Percentiles rank a stretch among this genome's conserved stretches.
Conservation (phyloP, 2,888 invertebrate species). For the Diloba caeruleocephala region DNA sequence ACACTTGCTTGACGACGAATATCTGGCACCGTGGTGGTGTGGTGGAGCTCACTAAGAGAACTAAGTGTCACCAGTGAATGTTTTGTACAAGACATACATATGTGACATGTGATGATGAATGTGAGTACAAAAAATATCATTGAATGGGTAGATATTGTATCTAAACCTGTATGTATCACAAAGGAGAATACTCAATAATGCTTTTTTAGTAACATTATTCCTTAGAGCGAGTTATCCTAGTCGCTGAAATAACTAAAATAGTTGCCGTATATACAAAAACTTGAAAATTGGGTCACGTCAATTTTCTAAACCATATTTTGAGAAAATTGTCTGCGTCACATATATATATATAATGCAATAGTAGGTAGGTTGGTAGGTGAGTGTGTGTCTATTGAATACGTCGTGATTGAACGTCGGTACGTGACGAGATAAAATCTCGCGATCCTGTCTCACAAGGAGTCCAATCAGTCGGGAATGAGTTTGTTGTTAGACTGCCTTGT, state of each 20-base stretch:
- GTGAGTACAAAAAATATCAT: too few relatives aligned
- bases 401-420: slow-evolving; percentile 70
- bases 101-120: too few relatives aligned
- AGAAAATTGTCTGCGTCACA: slow-evolving; percentile 37
- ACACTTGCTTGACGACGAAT: too few relatives aligned
- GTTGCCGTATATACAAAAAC: too few relatives aligned
- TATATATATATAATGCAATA: slow-evolving; percentile 47
- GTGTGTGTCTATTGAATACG: slow-evolving; percentile 68
- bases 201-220: slow-evolving; percentile 10
- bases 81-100: too few relatives aligned
- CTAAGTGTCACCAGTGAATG: too few relatives aligned
- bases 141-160: too few relatives aligned
- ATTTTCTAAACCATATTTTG: slow-evolving; percentile 35
- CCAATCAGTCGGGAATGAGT: slow-evolving; percentile 74
- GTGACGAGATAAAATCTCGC: slow-evolving; percentile 63
- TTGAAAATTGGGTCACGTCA: slow-evolving; percentile 35
- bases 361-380: slow-evolving; percentile 27
- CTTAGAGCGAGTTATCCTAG: not conserved
- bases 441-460: slow-evolving; percentile 71
- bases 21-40: too few relatives aligned
- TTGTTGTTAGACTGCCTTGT: slow-evolving; percentile 61
- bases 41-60: too few relatives aligned
- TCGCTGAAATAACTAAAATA: slow-evolving; percentile 16
- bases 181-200: not conserved
- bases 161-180: not conserved